These are phyloP conservation scores for Lissocephala sabroskyi DNA, from an alignment of 2,888 invertebrate genomes.

Conservation along the genomic window DNA sequence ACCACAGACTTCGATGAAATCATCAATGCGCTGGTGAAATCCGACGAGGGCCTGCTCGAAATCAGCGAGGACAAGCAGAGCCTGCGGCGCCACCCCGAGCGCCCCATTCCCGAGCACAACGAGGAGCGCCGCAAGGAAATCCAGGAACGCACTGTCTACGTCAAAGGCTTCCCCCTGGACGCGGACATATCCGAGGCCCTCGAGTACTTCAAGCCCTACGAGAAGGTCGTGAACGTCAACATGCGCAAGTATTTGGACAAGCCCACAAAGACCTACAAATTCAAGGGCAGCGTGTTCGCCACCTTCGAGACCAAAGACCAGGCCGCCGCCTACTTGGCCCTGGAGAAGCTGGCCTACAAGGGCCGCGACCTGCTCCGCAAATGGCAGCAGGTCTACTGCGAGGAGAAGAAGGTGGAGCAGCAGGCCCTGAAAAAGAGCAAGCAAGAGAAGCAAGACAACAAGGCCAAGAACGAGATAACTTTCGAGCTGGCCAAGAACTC, in stretches of 20 bases:
- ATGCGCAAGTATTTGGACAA: conserved; percentile 78
- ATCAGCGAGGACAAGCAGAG: conserved; percentile 76
- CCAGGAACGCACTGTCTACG: conserved; percentile 84
- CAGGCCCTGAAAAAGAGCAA: conserved; percentile 76
- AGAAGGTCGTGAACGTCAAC: conserved; percentile 79
- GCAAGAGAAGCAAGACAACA: conserved; percentile 72
- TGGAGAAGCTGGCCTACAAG: conserved; percentile 80
- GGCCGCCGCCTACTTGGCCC: conserved; percentile 84
- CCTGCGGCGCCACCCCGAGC: conserved; percentile 80
- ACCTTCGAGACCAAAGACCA: conserved; percentile 87
- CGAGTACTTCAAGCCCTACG: conserved; percentile 81
- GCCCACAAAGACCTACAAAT: conserved; percentile 77
- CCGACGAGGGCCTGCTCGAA: conserved; percentile 81
- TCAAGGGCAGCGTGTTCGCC: conserved; percentile 94
- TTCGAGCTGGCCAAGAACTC: conserved; percentile 80
- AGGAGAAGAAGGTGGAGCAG: conserved; percentile 80
- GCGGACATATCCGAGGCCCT: conserved; percentile 80
- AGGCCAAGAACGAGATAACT: conserved; percentile 56
- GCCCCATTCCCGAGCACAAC: conserved; percentile 84
- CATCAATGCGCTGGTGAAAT: conserved; percentile 81
- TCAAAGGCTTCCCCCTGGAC: conserved; percentile 87
- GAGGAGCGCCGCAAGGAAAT: conserved; percentile 88
- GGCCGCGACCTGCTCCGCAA: conserved; percentile 78
- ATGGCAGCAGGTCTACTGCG: conserved; percentile 81
- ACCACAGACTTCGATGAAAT: conserved; percentile 81